Evolutionary conservation across 2,888 invertebrate genomes (phyloP), one percentile per base, ranked within the genome.

Genomic region (Eretmocerus hayati): DNA sequence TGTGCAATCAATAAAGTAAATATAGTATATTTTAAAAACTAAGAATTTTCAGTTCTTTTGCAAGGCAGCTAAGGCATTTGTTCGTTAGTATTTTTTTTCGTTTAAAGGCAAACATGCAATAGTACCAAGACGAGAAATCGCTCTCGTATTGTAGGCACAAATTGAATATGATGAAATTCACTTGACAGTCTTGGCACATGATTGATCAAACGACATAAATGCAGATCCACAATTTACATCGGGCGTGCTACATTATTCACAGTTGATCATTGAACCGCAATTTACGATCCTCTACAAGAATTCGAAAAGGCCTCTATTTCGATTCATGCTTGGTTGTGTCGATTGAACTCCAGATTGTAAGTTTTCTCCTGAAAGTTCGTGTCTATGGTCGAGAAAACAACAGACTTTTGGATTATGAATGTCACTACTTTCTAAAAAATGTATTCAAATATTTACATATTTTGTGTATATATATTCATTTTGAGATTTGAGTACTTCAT

Each of bases 41-140:
- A 50, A 41, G 42, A 53, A 50, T 50, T 44, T 40, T 40, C 31
- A 44, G 44, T 50, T 50, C 23, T 38, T 31, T 35, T 38, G 33
- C 44, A 53, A 44, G 53, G 49, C 53, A 53, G 52, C 49, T 53
- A 46, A 36, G 47, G 42, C 32, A n/a, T 53, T 53, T 53, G 49
- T 53, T 53, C 53, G 44, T 53, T 46, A 48, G 26, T 44, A 30
- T n/a, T 44, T 31, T 36, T 36, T 39, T 38, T 22, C 21, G 5
- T 40, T 43, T 19, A 21, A 40, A 47, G 47, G 41, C 40, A 47
- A 32, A 45, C 33, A 18, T 15, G 37, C 16, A 50, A 37, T 33
- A 44, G 36, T 48, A 35, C 47, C 39, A 32, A 49, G 44, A 50
- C 47, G 30, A 9, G 39, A 20, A 33, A 48, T 35, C 50, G 20